Evolutionary conservation across 2,888 invertebrate genomes (phyloP), one percentile per base, ranked within the genome.

Genomic region (Drosophila buzzatii): DNA sequence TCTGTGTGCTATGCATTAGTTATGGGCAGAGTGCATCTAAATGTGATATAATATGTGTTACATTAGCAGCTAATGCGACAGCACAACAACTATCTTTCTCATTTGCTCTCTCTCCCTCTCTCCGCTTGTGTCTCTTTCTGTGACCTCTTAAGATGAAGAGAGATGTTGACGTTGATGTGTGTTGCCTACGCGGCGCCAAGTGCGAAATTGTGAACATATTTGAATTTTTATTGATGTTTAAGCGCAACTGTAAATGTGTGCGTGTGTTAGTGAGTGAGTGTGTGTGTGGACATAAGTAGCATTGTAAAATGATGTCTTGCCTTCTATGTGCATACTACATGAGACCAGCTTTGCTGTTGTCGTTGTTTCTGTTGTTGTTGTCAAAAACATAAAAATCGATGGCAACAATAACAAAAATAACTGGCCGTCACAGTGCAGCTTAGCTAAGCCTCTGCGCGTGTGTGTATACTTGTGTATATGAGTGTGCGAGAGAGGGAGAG

Each of bases 261-360:
- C 70, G 55, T 41, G 41, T 49, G 53, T 20, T 14, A 9, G 39
- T 66, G 52, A 56, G 55, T 57, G 41, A 64, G 56, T 18, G 55
- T 61, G 70, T 65, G 77, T 56, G 67, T 76, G 58, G 61, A 80
- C 80, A 82, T 84, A 87, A 87, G 87, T 82, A 87, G 89, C 79
- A 79, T 73, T 82, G 85, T 85, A 87, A 84, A 86, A 86, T 89
- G 85, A 89, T 84, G 86, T 86, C 80, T 86, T 87, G 89, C 86
- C 86, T 89, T 89, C 85, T 86, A 82, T 81, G 89, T 77, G 88
- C 79, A 85, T 59, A 70, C 81, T 20, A 66, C 55, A 73, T 62
- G 55, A 39, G 56, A 73, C 45, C 61, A 67, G 66, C 44, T 65
- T 35, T 35, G 55, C 18, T 42, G 41, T 57, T 53, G 56, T 70